These are phyloP conservation scores for Pangasius djambal DNA, from an alignment of 2,797 vertebrate species.

Conservation along the genomic window DNA sequence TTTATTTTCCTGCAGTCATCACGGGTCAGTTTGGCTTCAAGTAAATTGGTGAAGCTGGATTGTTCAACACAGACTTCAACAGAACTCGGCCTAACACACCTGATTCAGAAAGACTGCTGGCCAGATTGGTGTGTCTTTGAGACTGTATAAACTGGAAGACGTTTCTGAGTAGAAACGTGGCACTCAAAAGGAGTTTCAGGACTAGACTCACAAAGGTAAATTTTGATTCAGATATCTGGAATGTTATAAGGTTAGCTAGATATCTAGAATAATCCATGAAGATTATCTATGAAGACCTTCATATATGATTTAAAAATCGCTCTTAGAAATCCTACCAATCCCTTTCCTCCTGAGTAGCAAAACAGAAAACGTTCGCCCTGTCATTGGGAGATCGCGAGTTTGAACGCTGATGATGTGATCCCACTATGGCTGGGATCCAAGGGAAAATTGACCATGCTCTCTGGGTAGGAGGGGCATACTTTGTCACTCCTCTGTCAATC, in stretches of 20 bases:
- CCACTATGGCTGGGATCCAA: not conserved
- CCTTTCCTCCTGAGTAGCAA: not conserved
- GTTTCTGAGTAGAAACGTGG: not conserved
- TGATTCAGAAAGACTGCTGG: not conserved
- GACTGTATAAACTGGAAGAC: not conserved
- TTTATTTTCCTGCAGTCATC: too few relatives aligned
- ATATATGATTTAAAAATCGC: not conserved
- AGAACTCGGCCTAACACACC: not conserved
- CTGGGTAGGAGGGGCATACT: not conserved
- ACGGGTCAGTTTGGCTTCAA: not conserved
- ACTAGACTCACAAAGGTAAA: not conserved
- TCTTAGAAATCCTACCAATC: not conserved
- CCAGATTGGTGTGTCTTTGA: not conserved
- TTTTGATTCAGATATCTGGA: not conserved
- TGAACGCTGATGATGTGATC: not conserved
- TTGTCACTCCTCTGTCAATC: not conserved
- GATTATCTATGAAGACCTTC: not conserved
- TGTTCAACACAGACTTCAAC: not conserved
- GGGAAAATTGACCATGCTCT: not conserved
- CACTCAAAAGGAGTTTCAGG: not conserved
- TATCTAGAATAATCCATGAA: not conserved
- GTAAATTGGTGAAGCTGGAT: not conserved
- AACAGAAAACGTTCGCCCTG: not conserved
- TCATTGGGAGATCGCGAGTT: not conserved
- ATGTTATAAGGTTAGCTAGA: not conserved